A percentile compares a stretch with the other conserved stretches of the same genome.
Evolutionary conservation across 2,888 invertebrate genomes (phyloP).

Genomic region (Diabrotica balteata): DNA sequence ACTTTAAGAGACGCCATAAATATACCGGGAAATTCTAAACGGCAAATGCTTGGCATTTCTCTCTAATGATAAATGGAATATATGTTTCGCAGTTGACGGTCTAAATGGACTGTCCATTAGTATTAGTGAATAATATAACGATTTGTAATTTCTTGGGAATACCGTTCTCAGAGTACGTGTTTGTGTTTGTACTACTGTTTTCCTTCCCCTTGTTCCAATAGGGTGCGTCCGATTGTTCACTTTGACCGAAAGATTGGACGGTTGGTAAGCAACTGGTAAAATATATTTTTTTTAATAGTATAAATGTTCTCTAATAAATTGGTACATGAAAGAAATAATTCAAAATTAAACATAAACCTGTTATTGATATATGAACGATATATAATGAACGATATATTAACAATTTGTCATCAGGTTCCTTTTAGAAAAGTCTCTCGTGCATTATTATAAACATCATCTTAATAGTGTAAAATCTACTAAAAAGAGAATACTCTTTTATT

Average conservation of each 20-base stretch:
- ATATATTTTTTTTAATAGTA: no score
- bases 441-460: no score
- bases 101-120: constrained; percentile 33
- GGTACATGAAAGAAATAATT: no score
- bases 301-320: no score
- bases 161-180: constrained; percentile 11
- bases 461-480: no score
- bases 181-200: constrained; percentile 10
- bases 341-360: no score
- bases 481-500: no score
- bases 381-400: no score
- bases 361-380: no score
- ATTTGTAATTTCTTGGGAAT: constrained; percentile 35
- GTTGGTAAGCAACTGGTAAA: no score
- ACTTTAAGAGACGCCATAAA: neutral
- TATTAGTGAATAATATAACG: constrained; percentile 32
- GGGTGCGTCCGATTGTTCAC: neutral
- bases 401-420: no score
- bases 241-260: neutral
- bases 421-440: no score
- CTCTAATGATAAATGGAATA: constrained; percentile 25
- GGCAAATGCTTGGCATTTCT: constrained; percentile 4
- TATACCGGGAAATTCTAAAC: constrained; percentile 7
- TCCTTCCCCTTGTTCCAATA: neutral
- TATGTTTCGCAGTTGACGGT: constrained; percentile 9